Evolutionary conservation across 2,888 invertebrate species (phyloP).

Genomic region (Tenthredo amoena): DNA sequence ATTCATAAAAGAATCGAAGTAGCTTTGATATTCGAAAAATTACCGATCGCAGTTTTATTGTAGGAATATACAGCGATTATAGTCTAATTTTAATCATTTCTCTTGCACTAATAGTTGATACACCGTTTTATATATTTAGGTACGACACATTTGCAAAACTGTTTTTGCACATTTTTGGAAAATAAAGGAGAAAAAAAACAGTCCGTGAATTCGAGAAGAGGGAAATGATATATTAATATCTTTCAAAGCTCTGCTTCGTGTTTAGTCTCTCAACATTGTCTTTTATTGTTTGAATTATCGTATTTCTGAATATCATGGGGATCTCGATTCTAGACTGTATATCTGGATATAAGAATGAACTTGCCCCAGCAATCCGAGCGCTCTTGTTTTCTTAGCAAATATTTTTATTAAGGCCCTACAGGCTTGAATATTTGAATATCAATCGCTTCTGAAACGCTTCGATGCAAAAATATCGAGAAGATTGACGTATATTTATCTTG

Average conservation of each 20-base stretch:
- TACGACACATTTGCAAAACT: neutral
- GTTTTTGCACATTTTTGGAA: neutral
- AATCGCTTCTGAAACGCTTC: constrained; percentile 60
- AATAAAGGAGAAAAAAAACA: neutral
- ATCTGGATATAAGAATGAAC: constrained; percentile 34
- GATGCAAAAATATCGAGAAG: constrained; percentile 54
- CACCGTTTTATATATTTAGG: neutral
- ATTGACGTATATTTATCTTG: constrained; percentile 54
- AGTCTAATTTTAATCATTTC: neutral
- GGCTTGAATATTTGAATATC: constrained; percentile 75
- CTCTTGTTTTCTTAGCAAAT: constrained; percentile 74
- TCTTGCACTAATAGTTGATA: neutral
- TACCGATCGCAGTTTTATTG: constrained; percentile 6
- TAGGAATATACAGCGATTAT: neutral
- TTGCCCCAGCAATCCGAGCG: constrained; percentile 53
- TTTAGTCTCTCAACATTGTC: constrained; percentile 30
- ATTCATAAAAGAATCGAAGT: constrained; percentile 63
- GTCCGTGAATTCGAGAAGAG: neutral
- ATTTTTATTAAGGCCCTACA: constrained; percentile 72
- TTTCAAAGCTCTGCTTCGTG: constrained; percentile 1
- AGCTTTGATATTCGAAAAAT: constrained; percentile 25
- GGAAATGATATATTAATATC: constrained; percentile 14
- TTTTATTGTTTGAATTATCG: constrained; percentile 38
- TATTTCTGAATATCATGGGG: constrained; percentile 29
- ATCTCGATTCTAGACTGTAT: constrained; percentile 8